These are phyloP conservation scores for Agrotis ipsilon DNA, from an alignment of 2,888 invertebrate genomes.

Conservation along the genomic window DNA sequence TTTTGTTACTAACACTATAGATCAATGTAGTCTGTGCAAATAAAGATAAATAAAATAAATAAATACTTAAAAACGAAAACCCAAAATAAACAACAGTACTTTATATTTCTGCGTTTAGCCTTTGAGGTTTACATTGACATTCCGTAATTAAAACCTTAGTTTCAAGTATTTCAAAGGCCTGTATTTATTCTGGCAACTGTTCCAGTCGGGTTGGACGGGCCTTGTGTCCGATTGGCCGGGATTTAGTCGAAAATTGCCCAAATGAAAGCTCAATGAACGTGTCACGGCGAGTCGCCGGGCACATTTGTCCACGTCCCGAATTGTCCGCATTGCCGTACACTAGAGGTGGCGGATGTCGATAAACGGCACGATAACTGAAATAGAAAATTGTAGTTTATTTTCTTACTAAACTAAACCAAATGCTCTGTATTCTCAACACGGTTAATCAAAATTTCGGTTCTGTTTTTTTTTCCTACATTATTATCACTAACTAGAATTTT, in stretches of 20 bases:
- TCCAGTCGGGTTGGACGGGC: constrained; percentile 76
- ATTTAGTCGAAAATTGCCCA: constrained; percentile 90
- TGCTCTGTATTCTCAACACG: no score
- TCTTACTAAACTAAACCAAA: neutral
- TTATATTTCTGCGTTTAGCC: constrained; percentile 1
- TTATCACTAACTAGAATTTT: no score
- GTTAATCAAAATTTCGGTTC: no score
- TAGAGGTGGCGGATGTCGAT: constrained; percentile 76
- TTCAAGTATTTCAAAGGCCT: constrained; percentile 69
- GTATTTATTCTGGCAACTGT: constrained; percentile 81
- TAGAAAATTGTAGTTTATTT: neutral
- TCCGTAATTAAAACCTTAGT: constrained; percentile 57
- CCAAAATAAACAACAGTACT: constrained; percentile 1
- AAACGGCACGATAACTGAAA: neutral
- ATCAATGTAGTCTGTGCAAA: no score
- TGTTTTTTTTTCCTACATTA: no score
- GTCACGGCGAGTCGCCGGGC: constrained; percentile 87
- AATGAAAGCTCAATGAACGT: constrained; percentile 91
- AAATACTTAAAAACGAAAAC: neutral
- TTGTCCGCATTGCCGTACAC: constrained; percentile 89
- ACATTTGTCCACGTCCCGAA: constrained; percentile 89
- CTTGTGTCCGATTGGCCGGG: constrained; percentile 83
- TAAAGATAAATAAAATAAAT: no score
- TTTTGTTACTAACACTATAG: no score
- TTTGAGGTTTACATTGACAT: constrained; percentile 12